phyloP scores from a whole-genome alignment of 1,140 invertebrate species.

The Stegodyphus dumicola region DNA sequence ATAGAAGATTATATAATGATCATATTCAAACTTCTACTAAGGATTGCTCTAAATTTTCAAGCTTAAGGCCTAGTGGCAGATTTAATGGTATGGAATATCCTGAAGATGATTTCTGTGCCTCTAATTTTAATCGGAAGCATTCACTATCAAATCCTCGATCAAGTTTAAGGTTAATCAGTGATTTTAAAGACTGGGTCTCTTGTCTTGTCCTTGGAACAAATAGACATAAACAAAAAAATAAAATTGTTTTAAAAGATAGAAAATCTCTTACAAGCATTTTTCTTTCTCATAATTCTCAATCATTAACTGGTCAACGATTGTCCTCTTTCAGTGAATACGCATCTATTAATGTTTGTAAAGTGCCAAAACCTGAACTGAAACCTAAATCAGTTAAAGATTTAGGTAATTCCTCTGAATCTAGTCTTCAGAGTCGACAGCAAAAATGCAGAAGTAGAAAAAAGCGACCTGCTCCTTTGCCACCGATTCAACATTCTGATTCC shows the following conservation, averaged over 20 bases:
- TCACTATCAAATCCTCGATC: constrained; percentile 31
- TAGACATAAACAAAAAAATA: constrained; percentile 21
- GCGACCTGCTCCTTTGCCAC: constrained; percentile 43
- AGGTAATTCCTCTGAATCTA: neutral
- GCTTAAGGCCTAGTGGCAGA: neutral
- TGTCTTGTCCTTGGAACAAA: constrained; percentile 37
- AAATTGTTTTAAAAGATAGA: constrained; percentile 39
- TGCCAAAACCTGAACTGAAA: neutral
- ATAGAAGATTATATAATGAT: neutral
- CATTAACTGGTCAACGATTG: constrained; percentile 37
- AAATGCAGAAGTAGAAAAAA: constrained; percentile 34
- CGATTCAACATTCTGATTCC: neutral
- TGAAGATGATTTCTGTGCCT: neutral
- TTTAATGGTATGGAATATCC: neutral
- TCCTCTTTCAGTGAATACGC: constrained; percentile 50
- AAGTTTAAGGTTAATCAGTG: constrained; percentile 29
- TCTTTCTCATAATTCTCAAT: constrained; percentile 33
- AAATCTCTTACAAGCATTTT: constrained; percentile 46
- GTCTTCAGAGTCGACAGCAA: neutral
- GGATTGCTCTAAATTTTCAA: neutral
- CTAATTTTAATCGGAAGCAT: constrained; percentile 14
- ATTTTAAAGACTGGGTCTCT: constrained; percentile 51
- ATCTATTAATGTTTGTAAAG: constrained; percentile 26
- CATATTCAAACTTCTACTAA: neutral
- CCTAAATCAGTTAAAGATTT: neutral